A percentile compares a stretch with the other conserved stretches of the same genome.
Conservation (phyloP, 2,888 invertebrate genomes). For the Rotaria sp. region DNA sequence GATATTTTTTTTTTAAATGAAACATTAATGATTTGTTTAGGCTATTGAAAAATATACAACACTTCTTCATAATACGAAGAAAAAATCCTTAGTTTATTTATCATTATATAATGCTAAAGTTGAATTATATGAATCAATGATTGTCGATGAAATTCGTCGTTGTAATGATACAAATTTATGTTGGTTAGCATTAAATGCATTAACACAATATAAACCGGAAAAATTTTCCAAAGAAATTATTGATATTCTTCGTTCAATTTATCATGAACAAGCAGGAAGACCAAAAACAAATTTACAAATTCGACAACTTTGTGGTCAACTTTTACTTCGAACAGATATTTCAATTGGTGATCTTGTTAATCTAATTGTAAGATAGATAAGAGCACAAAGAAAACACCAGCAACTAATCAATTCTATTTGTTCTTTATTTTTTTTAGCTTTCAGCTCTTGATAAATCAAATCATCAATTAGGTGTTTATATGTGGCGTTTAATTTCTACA, state of each 20-base stretch:
- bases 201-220: background rate
- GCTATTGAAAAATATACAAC: background rate
- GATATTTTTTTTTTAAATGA: too few relatives aligned
- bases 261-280: conserved; percentile 9
- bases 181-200: conserved; percentile 16
- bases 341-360: background rate
- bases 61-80: background rate
- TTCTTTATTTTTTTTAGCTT: background rate
- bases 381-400: background rate
- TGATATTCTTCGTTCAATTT: background rate
- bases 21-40: too few relatives aligned
- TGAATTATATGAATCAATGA: background rate
- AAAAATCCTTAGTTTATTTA: background rate
- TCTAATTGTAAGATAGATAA: background rate
- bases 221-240: background rate
- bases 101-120: conserved; percentile 28
- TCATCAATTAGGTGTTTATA: conserved; percentile 24
- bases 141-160: conserved; percentile 6
- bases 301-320: background rate
- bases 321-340: conserved; percentile 22
- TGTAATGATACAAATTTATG: background rate
- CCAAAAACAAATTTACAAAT: background rate
- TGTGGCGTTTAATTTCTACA: background rate
- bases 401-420: background rate
- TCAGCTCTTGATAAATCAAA: conserved; percentile 7